Percentiles rank a stretch among this genome's conserved stretches.
phyloP scores from a whole-genome alignment of 2,797 vertebrate genomes.

The Pogoniulus pusillus region DNA sequence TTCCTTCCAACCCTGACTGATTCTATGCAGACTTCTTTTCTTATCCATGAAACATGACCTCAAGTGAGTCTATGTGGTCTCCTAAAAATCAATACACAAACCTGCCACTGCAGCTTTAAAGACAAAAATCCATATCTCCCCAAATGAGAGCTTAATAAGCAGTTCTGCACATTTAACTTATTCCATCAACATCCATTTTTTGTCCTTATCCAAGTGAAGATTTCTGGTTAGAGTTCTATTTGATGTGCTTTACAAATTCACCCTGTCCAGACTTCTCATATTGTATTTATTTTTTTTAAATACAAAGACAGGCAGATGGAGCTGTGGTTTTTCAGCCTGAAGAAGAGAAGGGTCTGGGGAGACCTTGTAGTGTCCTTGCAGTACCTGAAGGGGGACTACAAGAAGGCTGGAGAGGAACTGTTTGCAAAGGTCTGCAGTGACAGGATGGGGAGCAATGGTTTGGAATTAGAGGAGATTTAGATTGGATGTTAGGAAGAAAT shows the following conservation, averaged over 20 bases:
- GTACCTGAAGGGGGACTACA: too few species aligned
- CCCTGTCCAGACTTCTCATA: neutral
- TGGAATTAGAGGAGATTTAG: too few species aligned
- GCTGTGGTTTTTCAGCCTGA: too few species aligned
- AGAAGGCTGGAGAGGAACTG: too few species aligned
- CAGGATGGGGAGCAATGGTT: too few species aligned
- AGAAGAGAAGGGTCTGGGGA: too few species aligned
- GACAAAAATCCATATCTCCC: neutral
- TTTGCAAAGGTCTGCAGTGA: too few species aligned
- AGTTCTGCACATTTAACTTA: neutral
- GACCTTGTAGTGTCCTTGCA: too few species aligned
- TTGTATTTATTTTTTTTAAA: too few species aligned
- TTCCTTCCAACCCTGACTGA: too few species aligned
- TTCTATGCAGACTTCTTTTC: constrained; percentile 38
- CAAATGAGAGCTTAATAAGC: neutral
- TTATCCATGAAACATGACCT: neutral
- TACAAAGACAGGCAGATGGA: too few species aligned
- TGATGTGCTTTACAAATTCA: neutral
- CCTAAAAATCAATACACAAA: neutral
- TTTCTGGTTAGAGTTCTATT: neutral
- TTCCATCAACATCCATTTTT: neutral
- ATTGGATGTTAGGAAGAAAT: too few species aligned
- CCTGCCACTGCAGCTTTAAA: neutral
- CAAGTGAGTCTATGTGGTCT: neutral
- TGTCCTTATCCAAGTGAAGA: neutral